Conservation (phyloP, 2,113 vertebrate species). For the Oncorhynchus tshawytscha region DNA sequence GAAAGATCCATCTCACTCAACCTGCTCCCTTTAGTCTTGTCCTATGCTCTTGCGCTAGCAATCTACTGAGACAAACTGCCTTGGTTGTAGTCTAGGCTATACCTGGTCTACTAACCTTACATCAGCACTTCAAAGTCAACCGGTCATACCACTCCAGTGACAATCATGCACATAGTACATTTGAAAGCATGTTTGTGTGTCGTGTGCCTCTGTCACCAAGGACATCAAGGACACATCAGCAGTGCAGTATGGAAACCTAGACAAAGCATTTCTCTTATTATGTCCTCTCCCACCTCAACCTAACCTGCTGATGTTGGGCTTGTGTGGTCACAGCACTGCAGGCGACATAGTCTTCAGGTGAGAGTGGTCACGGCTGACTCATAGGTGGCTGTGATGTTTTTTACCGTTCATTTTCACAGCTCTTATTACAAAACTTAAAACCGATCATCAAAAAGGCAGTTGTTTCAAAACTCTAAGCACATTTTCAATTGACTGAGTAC, state of each 20-base stretch:
- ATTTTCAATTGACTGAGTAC: too few relatives aligned
- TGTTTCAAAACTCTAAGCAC: too few relatives aligned
- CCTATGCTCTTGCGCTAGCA: not conserved
- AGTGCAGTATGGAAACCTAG: not conserved
- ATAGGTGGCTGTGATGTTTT: conserved; percentile 33
- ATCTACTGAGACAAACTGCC: not conserved
- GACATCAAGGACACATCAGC: not conserved
- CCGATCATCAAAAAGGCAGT: too few relatives aligned
- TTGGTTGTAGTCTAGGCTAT: too few relatives aligned
- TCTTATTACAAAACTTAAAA: too few relatives aligned
- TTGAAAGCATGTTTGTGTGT: not conserved
- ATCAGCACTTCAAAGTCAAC: too few relatives aligned
- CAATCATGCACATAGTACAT: not conserved
- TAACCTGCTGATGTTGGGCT: too few relatives aligned
- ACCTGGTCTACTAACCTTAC: not conserved
- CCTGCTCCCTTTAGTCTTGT: conserved; percentile 1
- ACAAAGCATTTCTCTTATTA: not conserved
- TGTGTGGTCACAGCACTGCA: not conserved
- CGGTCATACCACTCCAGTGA: too few relatives aligned
- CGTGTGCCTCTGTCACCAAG: not conserved
- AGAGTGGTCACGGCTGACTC: conserved; percentile 1
- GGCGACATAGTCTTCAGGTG: conserved; percentile 5
- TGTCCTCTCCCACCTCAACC: too few relatives aligned
- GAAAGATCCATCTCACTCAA: conserved; percentile 24
- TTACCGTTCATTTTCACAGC: not conserved